Base-by-base conservation (phyloP, 2,888 invertebrate species). In the Monochamus alternatus region DNA sequence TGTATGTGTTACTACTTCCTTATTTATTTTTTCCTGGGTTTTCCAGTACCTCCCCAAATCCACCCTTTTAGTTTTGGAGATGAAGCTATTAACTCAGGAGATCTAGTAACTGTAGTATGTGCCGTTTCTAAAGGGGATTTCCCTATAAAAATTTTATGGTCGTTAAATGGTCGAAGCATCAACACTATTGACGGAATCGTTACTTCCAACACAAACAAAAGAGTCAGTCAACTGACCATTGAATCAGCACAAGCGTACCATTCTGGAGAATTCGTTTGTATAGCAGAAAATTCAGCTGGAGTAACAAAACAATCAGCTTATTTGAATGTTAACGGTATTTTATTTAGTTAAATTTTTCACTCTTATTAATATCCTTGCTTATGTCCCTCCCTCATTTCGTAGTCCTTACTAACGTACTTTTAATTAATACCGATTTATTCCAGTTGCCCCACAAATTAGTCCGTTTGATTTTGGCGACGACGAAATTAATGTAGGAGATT, bases 221-320 rank as follows among this genome's bases (percentile, higher is more conserved):
- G 89, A 81, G 89, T 90, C 78, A 91, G 90, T 82, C 88, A 90
- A 75, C 86, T 91, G 68, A 90, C 87, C 82, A 91, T 91, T 79
- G 90, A 90, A 76, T 88, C 90, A n/a, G 90, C 90, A 2, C 87
- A 89, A 74, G 89, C 89, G n/a, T 85, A 86, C 43, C 91, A 91
- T 81, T 87, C 88, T 52, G 91, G 91, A 32, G 87, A 89, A 73
- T 91, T 90, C 81, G 89, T 90, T 9, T 92, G 91, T 80, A 84
- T 86, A 81, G 94, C 94, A 75, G 92, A 92, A 89, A 95, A 95
- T 89, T 91, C 91, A 82, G 95, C 94, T 75, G 95, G 93, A 80
- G 86, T 89, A 60, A 89, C 91, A 76, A 91, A 91, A 81, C 91
- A 92, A 87, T 92, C 93, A 5, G 91, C 94, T 71, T 89, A 90